A percentile compares a stretch with the other conserved stretches of the same genome.
Evolutionary conservation across 2,113 vertebrate genomes (phyloP).

Genomic region (Phoxinus phoxinus): DNA sequence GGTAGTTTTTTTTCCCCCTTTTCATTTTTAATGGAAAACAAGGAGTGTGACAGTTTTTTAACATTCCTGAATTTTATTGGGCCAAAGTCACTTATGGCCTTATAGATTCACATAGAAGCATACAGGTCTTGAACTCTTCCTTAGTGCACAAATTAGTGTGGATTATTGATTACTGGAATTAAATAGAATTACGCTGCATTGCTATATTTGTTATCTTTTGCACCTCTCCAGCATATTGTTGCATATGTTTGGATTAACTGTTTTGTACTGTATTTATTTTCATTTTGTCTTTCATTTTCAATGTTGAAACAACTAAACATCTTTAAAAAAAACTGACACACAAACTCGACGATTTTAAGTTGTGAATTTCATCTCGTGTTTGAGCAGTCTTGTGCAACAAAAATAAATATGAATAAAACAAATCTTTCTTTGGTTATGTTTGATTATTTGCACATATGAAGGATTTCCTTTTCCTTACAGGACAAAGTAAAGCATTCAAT

Average conservation of each 20-base stretch:
- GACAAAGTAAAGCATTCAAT: background rate
- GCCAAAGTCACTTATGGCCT: slow-evolving; percentile 45
- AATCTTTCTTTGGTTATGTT: slow-evolving; percentile 39
- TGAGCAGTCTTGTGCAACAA: slow-evolving; percentile 67
- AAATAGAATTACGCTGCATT: slow-evolving; percentile 39
- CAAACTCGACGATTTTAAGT: slow-evolving; percentile 48
- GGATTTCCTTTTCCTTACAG: background rate
- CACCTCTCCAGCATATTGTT: slow-evolving; percentile 32
- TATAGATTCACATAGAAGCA: slow-evolving; percentile 30
- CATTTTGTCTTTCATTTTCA: slow-evolving; percentile 43
- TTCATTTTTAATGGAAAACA: background rate
- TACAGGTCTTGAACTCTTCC: slow-evolving; percentile 31
- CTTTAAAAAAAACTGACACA: slow-evolving; percentile 54
- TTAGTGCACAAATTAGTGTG: slow-evolving; percentile 26
- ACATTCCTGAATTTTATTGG: slow-evolving; percentile 16
- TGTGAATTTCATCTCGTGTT: slow-evolving; percentile 58
- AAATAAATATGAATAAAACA: slow-evolving; percentile 81
- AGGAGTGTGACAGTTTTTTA: slow-evolving; percentile 9
- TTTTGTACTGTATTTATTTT: slow-evolving; percentile 60
- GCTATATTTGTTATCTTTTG: slow-evolving; percentile 36
- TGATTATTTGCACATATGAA: background rate
- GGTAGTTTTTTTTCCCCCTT: background rate
- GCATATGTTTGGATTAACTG: slow-evolving; percentile 45
- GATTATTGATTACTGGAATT: slow-evolving; percentile 39
- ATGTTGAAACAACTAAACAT: slow-evolving; percentile 46